phyloP scores from a whole-genome alignment of 2,113 vertebrate species.

The Rhynchopsitta pachyrhyncha region DNA sequence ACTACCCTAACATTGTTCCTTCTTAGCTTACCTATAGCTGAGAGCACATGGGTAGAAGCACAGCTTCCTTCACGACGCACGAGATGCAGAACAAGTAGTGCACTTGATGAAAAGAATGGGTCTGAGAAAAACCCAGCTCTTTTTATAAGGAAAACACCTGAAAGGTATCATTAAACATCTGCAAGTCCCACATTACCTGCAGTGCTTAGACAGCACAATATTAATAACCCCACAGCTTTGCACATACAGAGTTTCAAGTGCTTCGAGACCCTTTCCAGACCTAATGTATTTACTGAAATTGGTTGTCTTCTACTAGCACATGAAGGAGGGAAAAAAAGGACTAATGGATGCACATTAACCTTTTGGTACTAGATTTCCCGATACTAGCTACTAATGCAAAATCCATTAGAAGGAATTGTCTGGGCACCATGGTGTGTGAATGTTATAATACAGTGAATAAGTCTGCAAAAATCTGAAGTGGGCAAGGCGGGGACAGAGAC shows the following conservation, averaged over 20 bases:
- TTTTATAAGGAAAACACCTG: not conserved
- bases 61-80: not conserved
- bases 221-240: not conserved
- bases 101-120: not conserved
- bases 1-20: accelerated
- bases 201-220: not conserved
- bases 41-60: not conserved
- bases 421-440: not conserved
- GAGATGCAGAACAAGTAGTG: not conserved
- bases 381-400: slow-evolving; percentile 48
- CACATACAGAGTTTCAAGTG: not conserved
- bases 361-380: slow-evolving; percentile 62
- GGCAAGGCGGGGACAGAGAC: not conserved
- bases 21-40: not conserved
- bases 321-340: not conserved
- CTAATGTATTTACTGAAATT: slow-evolving; percentile 27
- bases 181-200: not conserved
- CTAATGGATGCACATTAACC: slow-evolving; percentile 65
- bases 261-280: not conserved
- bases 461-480: not conserved
- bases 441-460: not conserved
- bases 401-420: slow-evolving; percentile 32
- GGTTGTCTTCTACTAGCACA: slow-evolving; percentile 37
- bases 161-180: not conserved
- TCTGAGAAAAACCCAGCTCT: not conserved